Base-by-base conservation (phyloP, 2,113 vertebrate species). In the Sphyrna mokarran region DNA sequence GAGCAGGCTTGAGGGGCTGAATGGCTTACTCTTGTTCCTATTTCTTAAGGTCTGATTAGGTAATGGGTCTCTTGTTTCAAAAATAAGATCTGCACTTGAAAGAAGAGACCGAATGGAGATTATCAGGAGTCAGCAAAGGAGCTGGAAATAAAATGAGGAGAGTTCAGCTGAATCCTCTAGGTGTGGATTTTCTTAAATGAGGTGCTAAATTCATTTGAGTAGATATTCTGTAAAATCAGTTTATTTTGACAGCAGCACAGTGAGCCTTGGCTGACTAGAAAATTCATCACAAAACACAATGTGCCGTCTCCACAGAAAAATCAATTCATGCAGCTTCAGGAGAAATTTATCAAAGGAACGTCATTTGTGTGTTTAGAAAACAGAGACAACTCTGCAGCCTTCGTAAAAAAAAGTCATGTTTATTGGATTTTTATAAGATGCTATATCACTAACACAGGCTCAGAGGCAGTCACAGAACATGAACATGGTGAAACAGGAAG, bases 401-500 rank as follows among this genome's bases (percentile, higher is more conserved):
- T 93, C 40, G 89, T 93, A 29, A 58, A 93, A 43, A 91, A 63
- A 66, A 93, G 66, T 68, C 16, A 68, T 93, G 89, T 93, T 93
- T 93, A 93, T 93, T 93, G 89, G 89, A 93, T 93, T 93, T 93
- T 93, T 93, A 66, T 68, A 68, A 68, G 61, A 93, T 68, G 89
- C 89, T 93, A 93, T 93, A 93, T 93, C 89, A 93, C 58, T 18
- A 18, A 61, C 87, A 91, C 16, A 9, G 61, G 89, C 89, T 93
- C 89, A 91, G 61, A 66, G 61, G 89, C 58, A n/a, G 58, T 66
- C 89, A 66, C 16, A 66, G 16, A 66, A 37, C 61, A 66, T 66
- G 61, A 68, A 93, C 33, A 66, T 37, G 89, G 18, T 37, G 58
- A 18, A 61, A 63, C 54, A 63, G 87, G 87, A 63, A 91, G 16